A percentile compares a stretch with the other conserved stretches of the same genome.
These are phyloP conservation scores for Ochotona curzoniae DNA, from an alignment of 2,113 vertebrate genomes.

Conservation along the genomic window DNA sequence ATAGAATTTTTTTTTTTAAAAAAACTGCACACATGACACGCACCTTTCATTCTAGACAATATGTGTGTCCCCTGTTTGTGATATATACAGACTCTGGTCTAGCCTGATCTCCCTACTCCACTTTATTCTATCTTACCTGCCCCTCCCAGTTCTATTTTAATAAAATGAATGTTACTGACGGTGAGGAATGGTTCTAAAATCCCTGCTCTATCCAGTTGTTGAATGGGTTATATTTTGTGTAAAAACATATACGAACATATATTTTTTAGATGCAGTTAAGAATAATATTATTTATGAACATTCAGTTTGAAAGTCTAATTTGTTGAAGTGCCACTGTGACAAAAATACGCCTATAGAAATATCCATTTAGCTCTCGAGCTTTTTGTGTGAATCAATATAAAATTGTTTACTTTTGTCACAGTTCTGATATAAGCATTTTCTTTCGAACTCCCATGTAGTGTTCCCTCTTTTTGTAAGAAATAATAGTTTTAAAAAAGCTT, in stretches of 20 bases:
- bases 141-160: background rate
- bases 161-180: background rate
- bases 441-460: constrained; percentile 36
- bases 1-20: background rate
- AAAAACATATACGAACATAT: background rate
- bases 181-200: constrained; percentile 22
- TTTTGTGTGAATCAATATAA: background rate
- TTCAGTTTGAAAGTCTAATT: background rate
- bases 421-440: constrained; percentile 24
- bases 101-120: background rate
- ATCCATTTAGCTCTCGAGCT: background rate
- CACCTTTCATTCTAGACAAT: background rate
- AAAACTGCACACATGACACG: background rate
- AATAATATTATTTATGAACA: constrained; percentile 16
- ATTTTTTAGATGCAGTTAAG: background rate
- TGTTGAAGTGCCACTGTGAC: constrained; percentile 18
- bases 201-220: background rate
- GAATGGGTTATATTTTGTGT: background rate
- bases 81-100: background rate
- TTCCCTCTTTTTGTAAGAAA: constrained; percentile 51
- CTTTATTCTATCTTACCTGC: background rate
- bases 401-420: constrained; percentile 30
- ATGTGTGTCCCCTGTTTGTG: background rate
- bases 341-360: background rate
- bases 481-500: constrained; percentile 41